A percentile compares a stretch with the other conserved stretches of the same genome.
Evolutionary conservation across 1,140 invertebrate species (phyloP).

Genomic region (Dryas iulia): DNA sequence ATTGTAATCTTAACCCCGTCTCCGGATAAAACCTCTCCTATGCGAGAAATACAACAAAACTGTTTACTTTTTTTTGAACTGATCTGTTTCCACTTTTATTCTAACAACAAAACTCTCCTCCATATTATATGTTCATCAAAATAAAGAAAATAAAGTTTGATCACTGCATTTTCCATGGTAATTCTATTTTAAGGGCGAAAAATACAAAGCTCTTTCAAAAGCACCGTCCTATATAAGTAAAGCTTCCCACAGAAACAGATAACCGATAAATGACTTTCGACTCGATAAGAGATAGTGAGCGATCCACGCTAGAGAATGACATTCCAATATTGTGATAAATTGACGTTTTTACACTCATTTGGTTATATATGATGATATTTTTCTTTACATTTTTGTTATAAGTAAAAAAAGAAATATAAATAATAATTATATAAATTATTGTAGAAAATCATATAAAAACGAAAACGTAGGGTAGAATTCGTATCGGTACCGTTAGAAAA

Average conservation of each 20-base stretch:
- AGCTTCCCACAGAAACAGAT: conserved; percentile 10
- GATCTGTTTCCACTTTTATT: too few relatives aligned
- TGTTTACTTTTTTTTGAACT: too few relatives aligned
- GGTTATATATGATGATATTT: neutral
- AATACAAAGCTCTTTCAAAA: neutral
- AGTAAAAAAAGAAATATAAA: neutral
- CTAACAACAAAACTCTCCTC: too few relatives aligned
- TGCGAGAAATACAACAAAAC: too few relatives aligned
- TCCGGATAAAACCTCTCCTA: too few relatives aligned
- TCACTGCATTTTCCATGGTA: neutral
- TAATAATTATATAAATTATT: too few relatives aligned
- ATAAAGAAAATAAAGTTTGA: too few relatives aligned
- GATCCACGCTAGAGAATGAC: conserved; percentile 4
- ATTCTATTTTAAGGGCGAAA: neutral
- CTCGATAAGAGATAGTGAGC: conserved; percentile 17
- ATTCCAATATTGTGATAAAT: conserved; percentile 16
- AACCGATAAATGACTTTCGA: conserved; percentile 25
- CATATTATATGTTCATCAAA: too few relatives aligned
- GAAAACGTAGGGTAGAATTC: too few relatives aligned
- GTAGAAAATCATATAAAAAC: too few relatives aligned
- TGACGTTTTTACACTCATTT: neutral
- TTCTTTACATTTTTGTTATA: neutral
- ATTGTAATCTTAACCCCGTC: too few relatives aligned
- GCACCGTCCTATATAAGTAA: neutral
- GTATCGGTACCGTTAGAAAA: too few relatives aligned